phyloP scores from a whole-genome alignment of 30 jellyfish, hydroid and myxozoan species.

The Rhopilema esculentum region DNA sequence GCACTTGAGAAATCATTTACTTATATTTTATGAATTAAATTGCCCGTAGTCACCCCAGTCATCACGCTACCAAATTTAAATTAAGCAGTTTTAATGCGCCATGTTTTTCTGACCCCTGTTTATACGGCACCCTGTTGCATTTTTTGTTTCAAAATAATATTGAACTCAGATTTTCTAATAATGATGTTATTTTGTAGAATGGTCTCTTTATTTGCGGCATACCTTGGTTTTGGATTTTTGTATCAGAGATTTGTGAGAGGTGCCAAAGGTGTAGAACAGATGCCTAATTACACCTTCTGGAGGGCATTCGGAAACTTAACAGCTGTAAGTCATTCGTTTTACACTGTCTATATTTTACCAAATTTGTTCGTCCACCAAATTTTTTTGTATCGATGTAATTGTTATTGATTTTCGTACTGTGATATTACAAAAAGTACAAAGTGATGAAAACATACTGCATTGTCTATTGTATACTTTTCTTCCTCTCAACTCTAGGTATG shows the following conservation, averaged over 20 bases:
- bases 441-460: no score
- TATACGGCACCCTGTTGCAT: background rate
- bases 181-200: slow-evolving; percentile 40
- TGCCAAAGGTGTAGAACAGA: slow-evolving; percentile 96
- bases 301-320: slow-evolving; percentile 85
- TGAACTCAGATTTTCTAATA: background rate
- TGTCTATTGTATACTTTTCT: no score
- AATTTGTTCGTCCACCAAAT: background rate
- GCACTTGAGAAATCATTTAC: no score
- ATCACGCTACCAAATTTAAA: no score
- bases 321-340: slow-evolving; percentile 78
- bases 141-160: background rate
- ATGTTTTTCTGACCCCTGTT: background rate
- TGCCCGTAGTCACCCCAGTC: no score
- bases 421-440: no score
- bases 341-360: background rate
- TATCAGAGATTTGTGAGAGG: slow-evolving; percentile 83
- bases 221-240: slow-evolving; percentile 83
- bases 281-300: slow-evolving; percentile 94
- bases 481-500: no score
- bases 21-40: no score
- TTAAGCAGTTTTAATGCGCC: no score
- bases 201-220: slow-evolving; percentile 70
- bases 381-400: background rate
- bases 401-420: background rate